Evolutionary conservation across 2,113 vertebrate species (phyloP).

Genomic region (Burhinus bistriatus): DNA sequence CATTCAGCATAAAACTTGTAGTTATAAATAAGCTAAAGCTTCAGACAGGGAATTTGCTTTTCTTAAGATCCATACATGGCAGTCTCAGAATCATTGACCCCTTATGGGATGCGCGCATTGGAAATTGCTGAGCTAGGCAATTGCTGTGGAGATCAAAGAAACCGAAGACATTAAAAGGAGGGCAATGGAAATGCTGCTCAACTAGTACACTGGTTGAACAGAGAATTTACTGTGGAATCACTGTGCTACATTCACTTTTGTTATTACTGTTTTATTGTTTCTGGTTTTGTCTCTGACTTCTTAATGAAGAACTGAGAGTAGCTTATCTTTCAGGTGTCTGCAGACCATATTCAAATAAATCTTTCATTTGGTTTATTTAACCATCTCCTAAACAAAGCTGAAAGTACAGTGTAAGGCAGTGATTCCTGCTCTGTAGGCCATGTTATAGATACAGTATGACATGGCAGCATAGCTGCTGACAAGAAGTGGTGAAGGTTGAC

Average conservation of each 20-base stretch:
- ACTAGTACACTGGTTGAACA: background rate
- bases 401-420: background rate
- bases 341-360: background rate
- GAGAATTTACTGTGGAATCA: background rate
- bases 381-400: background rate
- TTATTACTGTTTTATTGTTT: background rate
- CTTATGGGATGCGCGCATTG: background rate
- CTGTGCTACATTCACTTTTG: background rate
- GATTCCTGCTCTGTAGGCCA: background rate
- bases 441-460: background rate
- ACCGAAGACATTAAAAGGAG: background rate
- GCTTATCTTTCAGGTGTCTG: background rate
- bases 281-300: background rate
- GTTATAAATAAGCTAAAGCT: background rate
- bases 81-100: background rate
- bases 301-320: background rate
- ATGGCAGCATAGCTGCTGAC: background rate
- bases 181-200: background rate
- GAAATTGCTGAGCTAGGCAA: background rate
- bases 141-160: constrained; percentile 17
- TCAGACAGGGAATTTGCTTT: background rate
- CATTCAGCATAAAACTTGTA: background rate
- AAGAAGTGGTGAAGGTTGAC: background rate
- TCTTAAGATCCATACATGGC: background rate
- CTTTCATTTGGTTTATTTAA: background rate